Percentiles rank a stretch among this genome's conserved stretches.
Conservation (phyloP, 1,140 invertebrate genomes). For the Solen grandis region DNA sequence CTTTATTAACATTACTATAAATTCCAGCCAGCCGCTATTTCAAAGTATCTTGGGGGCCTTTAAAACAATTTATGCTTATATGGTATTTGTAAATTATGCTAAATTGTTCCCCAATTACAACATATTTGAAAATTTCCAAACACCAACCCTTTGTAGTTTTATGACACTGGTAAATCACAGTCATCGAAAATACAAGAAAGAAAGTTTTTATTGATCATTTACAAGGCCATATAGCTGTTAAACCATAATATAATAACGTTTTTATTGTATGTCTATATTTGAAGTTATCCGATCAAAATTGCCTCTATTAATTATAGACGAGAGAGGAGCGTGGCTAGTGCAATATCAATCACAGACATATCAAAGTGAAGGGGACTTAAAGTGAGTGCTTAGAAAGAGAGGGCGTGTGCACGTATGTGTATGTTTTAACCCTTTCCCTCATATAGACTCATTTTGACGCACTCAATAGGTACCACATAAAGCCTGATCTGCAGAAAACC, state of each 20-base stretch:
- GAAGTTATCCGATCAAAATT: too few relatives aligned
- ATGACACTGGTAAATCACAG: slow-evolving; percentile 28
- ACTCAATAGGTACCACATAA: too few relatives aligned
- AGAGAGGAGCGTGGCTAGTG: too few relatives aligned
- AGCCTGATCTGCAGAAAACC: too few relatives aligned
- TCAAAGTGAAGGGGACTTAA: too few relatives aligned
- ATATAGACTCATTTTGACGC: too few relatives aligned
- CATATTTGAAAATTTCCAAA: slow-evolving; percentile 27
- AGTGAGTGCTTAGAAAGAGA: too few relatives aligned
- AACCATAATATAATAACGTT: slow-evolving; percentile 9
- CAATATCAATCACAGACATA: too few relatives aligned
- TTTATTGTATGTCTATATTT: too few relatives aligned
- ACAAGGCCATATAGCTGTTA: slow-evolving; percentile 36
- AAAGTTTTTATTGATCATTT: slow-evolving; percentile 34
- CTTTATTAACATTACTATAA: slow-evolving; percentile 44
- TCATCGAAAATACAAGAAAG: slow-evolving; percentile 26
- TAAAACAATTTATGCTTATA: slow-evolving; percentile 53
- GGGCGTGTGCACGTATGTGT: too few relatives aligned
- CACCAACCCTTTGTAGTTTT: slow-evolving; percentile 34
- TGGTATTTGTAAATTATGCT: slow-evolving; percentile 47
- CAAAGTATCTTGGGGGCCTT: slow-evolving; percentile 48
- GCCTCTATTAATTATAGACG: too few relatives aligned
- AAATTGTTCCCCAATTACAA: slow-evolving; percentile 21
- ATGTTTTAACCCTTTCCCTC: too few relatives aligned
- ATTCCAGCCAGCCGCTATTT: slow-evolving; percentile 31